Evolutionary conservation across 2,888 invertebrate genomes (phyloP).

Genomic region (Teinopalpus imperialis): DNA sequence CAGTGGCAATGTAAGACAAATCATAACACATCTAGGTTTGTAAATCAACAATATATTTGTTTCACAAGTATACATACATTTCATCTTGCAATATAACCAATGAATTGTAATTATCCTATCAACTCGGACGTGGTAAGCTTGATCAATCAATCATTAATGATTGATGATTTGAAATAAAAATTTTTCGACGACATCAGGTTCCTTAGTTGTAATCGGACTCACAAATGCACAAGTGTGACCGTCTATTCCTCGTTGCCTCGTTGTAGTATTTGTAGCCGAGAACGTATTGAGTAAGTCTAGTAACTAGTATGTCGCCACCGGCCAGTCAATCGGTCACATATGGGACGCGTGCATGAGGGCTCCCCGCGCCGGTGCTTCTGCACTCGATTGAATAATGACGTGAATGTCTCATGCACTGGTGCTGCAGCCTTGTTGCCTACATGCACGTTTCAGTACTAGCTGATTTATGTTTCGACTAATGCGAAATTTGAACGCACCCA

Average conservation of each 20-base stretch:
- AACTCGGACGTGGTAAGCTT: no score
- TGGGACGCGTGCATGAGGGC: conserved; percentile 50
- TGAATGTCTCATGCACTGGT: conserved; percentile 50
- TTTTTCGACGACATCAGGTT: no score
- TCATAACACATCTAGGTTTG: no score
- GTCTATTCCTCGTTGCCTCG: not conserved
- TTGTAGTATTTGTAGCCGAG: conserved; percentile 10
- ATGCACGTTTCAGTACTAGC: conserved; percentile 33
- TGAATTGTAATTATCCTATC: no score
- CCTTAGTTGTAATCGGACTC: no score
- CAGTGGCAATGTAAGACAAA: no score
- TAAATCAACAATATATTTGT: no score
- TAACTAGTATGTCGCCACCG: conserved; percentile 18
- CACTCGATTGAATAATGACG: conserved; percentile 76
- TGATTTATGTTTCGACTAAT: conserved; percentile 8
- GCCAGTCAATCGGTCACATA: conserved; percentile 49
- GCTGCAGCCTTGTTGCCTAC: conserved; percentile 56
- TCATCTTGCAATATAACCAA: no score
- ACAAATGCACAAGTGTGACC: no score
- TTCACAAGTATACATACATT: no score
- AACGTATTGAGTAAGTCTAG: conserved; percentile 18
- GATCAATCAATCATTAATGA: no score
- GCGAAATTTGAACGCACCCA: conserved; percentile 15
- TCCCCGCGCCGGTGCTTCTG: conserved; percentile 52
- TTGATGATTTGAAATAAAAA: no score